These are phyloP conservation scores for Lepus europaeus DNA, from an alignment of 2,113 vertebrate genomes.

Conservation along the genomic window DNA sequence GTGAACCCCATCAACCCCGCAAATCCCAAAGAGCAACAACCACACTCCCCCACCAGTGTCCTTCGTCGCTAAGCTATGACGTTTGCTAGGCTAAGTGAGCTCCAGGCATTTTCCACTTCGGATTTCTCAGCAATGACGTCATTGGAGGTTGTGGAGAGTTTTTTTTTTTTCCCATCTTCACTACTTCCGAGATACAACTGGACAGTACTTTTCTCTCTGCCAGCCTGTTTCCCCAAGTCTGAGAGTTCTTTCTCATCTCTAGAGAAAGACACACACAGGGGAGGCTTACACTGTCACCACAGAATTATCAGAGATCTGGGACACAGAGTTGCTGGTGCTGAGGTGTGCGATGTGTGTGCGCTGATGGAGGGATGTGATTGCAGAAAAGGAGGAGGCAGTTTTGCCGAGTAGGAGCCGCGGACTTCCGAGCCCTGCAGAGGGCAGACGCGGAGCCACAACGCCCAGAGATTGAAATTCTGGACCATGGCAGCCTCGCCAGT, in stretches of 20 bases:
- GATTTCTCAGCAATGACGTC: background rate
- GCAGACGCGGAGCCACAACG: background rate
- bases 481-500: rapidly evolving
- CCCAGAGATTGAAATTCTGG: background rate
- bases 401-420: rapidly evolving
- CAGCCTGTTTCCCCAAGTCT: background rate
- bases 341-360: background rate
- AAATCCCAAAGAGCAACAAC: too few species aligned
- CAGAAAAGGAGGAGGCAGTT: too few species aligned
- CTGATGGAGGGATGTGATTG: background rate
- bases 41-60: too few species aligned
- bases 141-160: background rate
- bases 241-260: background rate
- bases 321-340: background rate
- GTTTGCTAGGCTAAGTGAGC: too few species aligned
- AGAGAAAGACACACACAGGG: background rate
- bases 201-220: background rate
- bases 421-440: too few species aligned
- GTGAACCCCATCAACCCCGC: too few species aligned
- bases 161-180: background rate
- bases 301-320: background rate
- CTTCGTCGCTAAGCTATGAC: background rate
- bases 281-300: background rate
- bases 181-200: background rate
- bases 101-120: too few species aligned